Percentiles rank a stretch among this genome's conserved stretches.
phyloP scores from a whole-genome alignment of 2,888 invertebrate species.

The Leptinotarsa juncta region DNA sequence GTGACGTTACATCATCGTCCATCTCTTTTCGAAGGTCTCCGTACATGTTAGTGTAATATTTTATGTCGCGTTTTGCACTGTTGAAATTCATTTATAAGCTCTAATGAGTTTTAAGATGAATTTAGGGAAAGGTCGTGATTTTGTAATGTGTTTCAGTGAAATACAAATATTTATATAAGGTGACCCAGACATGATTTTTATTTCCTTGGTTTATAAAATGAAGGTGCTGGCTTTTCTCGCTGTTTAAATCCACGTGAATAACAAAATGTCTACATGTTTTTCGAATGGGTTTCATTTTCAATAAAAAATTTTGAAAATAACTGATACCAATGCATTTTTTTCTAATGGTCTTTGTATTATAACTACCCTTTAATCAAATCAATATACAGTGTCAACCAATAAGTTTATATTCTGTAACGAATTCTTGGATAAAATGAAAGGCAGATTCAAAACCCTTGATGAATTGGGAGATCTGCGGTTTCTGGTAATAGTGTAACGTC shows the following conservation, averaged over 20 bases:
- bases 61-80: not conserved
- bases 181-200: slow-evolving; percentile 26
- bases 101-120: not conserved
- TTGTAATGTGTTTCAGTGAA: slow-evolving; percentile 14
- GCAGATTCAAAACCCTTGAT: too few relatives aligned
- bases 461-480: too few relatives aligned
- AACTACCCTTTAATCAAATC: too few relatives aligned
- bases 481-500: too few relatives aligned
- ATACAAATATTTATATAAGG: slow-evolving; percentile 24
- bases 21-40: slow-evolving; percentile 22
- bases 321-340: too few relatives aligned
- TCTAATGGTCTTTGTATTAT: too few relatives aligned
- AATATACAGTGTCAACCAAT: too few relatives aligned
- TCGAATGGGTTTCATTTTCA: too few relatives aligned
- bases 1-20: slow-evolving; percentile 25
- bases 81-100: not conserved
- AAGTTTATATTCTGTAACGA: too few relatives aligned
- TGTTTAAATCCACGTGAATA: not conserved
- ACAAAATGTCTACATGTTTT: not conserved
- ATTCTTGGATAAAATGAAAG: too few relatives aligned
- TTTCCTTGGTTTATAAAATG: slow-evolving; percentile 19
- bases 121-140: slow-evolving; percentile 21
- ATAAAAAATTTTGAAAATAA: too few relatives aligned
- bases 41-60: slow-evolving; percentile 6
- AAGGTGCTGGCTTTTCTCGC: not conserved